Base-by-base conservation (phyloP, 35 echinoderm and acorn worm species). In the Diadema setosum region DNA sequence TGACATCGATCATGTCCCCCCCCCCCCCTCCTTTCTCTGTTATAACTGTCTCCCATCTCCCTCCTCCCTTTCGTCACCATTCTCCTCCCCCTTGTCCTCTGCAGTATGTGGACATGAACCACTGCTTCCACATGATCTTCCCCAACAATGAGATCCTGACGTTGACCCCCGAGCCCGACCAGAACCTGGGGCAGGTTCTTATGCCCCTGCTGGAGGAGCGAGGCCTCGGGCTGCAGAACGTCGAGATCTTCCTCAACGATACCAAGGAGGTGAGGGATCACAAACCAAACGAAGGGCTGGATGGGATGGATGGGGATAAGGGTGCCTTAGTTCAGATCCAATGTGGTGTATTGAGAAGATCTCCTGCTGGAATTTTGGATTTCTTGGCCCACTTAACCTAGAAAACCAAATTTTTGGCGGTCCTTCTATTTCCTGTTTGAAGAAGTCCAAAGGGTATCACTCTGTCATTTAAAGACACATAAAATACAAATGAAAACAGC, bases 201-300 rank as follows among this genome's bases (percentile, higher is more conserved):
- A 2, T 65, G 15, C 88, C 88, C 39, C 88, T 83, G 27, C 80
- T 82, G 36, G 78, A 90, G 34, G 88, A 65, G 5, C 20, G 88
- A 73, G 49, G 81, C 1, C 80, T 90, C 0, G 46, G 8, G 12
- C 42, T 90, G 8, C 88, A 90, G 45, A 64, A 58, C 17, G 55
- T 90, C 20, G 88, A 90, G 56, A 83, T 82, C 39, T 90, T 90
- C 88, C 88, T 63, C 5, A 45, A 81, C 2, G 88, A 90, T 37
- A 65, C 88, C 34, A 90, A 90, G 46, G 88, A 90, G 88, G 88
- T 90, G 15, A 55, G 75, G 1, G 17, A 16, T 12, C 60, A 30
- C 8, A 31, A 33, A 23, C 35, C 3, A 30, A 33, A 23, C 35
- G 1, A 30, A 31, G n/a, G 26, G 6, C 23, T 29, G 26, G 60